These are phyloP conservation scores for Aplocera efformata DNA, from an alignment of 2,888 invertebrate genomes.

Conservation along the genomic window DNA sequence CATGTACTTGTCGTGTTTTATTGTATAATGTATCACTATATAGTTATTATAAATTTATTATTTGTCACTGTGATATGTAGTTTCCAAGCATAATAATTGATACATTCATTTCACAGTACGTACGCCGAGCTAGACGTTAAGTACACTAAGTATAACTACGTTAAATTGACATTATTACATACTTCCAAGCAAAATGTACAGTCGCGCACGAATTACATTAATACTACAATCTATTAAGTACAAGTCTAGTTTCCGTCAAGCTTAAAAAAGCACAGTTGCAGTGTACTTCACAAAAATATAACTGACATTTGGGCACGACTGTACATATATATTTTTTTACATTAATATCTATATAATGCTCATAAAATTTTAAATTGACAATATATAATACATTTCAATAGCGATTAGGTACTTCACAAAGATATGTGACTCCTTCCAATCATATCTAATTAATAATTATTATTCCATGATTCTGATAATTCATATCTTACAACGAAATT, in stretches of 20 bases:
- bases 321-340: slow-evolving; percentile 41
- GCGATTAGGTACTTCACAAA: slow-evolving; percentile 33
- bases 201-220: slow-evolving; percentile 48
- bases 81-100: slow-evolving; percentile 57
- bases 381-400: slow-evolving; percentile 24
- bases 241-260: slow-evolving; percentile 49
- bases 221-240: slow-evolving; percentile 42
- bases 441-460: slow-evolving; percentile 33
- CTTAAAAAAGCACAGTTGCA: slow-evolving; percentile 41
- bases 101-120: slow-evolving; percentile 35
- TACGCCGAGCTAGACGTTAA: slow-evolving; percentile 11
- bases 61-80: slow-evolving; percentile 76
- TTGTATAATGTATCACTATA: slow-evolving; percentile 3
- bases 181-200: slow-evolving; percentile 48
- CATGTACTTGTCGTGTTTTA: slow-evolving; percentile 32
- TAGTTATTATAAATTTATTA: slow-evolving; percentile 40
- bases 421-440: slow-evolving; percentile 57
- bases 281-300: slow-evolving; percentile 50
- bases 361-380: slow-evolving; percentile 51
- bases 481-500: slow-evolving; percentile 16
- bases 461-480: slow-evolving; percentile 23
- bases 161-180: slow-evolving; percentile 31
- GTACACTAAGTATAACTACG: slow-evolving; percentile 25
- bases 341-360: slow-evolving; percentile 28
- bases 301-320: slow-evolving; percentile 55